Conservation (phyloP, 2,113 vertebrate genomes). For the Podarcis cretensis region DNA sequence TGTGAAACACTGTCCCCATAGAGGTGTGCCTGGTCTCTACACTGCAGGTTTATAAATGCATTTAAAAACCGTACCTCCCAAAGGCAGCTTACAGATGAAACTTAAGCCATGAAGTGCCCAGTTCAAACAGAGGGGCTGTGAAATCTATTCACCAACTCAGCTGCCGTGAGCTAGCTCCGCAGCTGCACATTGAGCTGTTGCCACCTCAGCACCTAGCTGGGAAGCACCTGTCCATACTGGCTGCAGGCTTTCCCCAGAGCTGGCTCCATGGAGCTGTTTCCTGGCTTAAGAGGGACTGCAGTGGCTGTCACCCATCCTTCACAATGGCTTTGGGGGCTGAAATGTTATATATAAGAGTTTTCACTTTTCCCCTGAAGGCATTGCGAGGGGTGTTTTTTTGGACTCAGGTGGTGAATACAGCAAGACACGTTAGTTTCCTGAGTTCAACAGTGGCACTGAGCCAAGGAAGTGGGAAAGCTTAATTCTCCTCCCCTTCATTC, state of each 20-base stretch:
- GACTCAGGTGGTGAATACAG: not conserved
- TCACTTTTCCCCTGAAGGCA: not conserved
- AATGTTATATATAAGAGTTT: not conserved
- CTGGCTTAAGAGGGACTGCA: not conserved
- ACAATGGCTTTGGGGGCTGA: not conserved
- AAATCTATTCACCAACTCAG: not conserved
- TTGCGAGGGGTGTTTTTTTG: not conserved
- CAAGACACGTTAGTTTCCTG: not conserved
- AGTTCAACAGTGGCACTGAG: not conserved
- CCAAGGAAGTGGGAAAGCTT: not conserved
- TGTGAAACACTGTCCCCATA: not conserved
- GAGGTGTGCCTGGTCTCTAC: not conserved
- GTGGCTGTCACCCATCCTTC: not conserved
- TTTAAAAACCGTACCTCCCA: not conserved
- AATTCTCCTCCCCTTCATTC: not conserved
- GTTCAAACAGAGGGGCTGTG: not conserved
- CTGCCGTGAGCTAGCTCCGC: not conserved
- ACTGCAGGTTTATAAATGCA: not conserved
- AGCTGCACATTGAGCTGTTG: not conserved
- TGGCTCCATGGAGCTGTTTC: not conserved
- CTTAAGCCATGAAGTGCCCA: not conserved
- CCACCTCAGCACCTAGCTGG: not conserved
- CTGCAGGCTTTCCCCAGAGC: not conserved
- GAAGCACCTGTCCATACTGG: not conserved
- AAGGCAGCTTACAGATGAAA: no score